Evolutionary conservation across 2,888 invertebrate genomes (phyloP), one percentile per base, ranked within the genome.

Genomic region (Pterobdella sp.): DNA sequence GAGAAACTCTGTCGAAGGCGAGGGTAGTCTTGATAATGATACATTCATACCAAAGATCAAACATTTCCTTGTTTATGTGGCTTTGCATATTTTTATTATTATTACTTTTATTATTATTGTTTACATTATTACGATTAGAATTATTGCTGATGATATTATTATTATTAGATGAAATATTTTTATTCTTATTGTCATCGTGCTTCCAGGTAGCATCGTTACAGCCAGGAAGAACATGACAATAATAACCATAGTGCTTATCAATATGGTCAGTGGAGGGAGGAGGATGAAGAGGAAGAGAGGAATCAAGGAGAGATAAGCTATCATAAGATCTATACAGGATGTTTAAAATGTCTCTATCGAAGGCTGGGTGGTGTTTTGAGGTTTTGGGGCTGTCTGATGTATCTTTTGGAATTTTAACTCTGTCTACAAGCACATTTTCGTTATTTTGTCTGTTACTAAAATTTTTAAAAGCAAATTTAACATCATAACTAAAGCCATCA

Each of bases 21-120:
- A 56, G 4, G 60, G 60, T 56, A 3, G 60, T 56, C 4, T n/a
- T 14, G n/a, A 26, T 56, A 26, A 56, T 22, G 60, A 56, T 4
- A 22, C n/a, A 3, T 4, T 22, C n/a, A 22, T 56, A 26, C 60
- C 60, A 56, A 26, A 22, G 18, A 22, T n/a, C 26, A 3, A n/a
- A 7, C 3, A 56, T 22, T 4, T 56, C 60, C n/a, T 22, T 56
- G 60, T 22, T 56, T 26, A 14, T 56, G 60, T 56, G 4, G 60
- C 26, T 56, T 22, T 56, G 18, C n/a, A 4, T 56, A 26, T 56
- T 56, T 22, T 4, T 4, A n/a, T 35, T 4, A 3, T 36, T 35
- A 29, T 10, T 36, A 10, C 22, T 36, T 18, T 36, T 36, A 31
- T 66, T 66, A 29, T 66, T 68, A 68, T 68, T 37, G 73, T 66